Base-by-base conservation (phyloP, 2,113 vertebrate species). In the Myodes glareolus region DNA sequence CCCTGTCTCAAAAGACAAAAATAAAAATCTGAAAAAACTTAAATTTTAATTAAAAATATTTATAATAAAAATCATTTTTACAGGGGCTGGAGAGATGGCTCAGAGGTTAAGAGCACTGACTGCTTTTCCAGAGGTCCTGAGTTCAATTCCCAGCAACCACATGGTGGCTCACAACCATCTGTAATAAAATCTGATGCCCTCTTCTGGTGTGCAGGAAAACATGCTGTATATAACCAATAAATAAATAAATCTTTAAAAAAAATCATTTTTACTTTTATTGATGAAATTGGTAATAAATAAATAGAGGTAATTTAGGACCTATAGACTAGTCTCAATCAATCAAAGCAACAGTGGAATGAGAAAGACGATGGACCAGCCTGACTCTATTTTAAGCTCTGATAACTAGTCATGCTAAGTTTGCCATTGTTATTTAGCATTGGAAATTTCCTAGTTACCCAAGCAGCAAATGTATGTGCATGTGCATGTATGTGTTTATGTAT, bases 391-490 rank as follows among this genome's bases (percentile, higher is more conserved):
- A 72, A 72, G 68, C 45, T 27, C 73, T 39, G 45, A 58, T 63
- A 91, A 97, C 84, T 95, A 87, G 65, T 84, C 45, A 68, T 23
- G 42, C 25, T 90, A 75, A 94, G 42, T 42, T 70, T 88, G 50
- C 14, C n/a, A 33, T 31, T 94, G 68, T 88, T 90, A 88, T 21
- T 36, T 45, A 93, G 82, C 47, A 93, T 0, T 90, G 25, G 80
- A 96, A 82, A 75, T 61, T 86, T 94, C 75, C 55, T 52, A 76
- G 58, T 73, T 75, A 92, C 10, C 31, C 61, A 93, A 94, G 52
- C 1, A 92, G 52, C 68, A 94, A 45, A 91, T 65, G 39, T 45
- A 39, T 82, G 36, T 2, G 1, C 21, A 82, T 14, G 72, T 39
- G 19, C 19, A 39, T 25, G n/a, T 10, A 21, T 25, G 33, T 55